A percentile compares a stretch with the other conserved stretches of the same genome.
These are phyloP conservation scores for Trematomus bernacchii DNA, from an alignment of 2,797 vertebrate species.

Conservation along the genomic window DNA sequence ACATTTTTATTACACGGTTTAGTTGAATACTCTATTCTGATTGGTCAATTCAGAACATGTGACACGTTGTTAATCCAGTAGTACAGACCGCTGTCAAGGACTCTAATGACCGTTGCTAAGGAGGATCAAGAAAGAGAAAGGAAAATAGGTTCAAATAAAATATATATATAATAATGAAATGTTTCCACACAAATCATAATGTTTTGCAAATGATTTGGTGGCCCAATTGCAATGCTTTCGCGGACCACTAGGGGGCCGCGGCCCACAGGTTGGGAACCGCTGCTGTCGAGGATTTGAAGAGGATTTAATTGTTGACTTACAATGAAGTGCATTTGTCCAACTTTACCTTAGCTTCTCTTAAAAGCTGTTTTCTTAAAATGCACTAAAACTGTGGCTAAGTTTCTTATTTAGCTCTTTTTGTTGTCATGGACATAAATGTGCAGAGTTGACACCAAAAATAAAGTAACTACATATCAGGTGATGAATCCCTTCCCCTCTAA, in stretches of 20 bases:
- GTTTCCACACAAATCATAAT: no score
- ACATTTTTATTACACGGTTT: no score
- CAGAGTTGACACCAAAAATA: neutral
- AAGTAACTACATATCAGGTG: conserved; percentile 26
- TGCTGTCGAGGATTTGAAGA: conserved; percentile 3
- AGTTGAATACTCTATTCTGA: no score
- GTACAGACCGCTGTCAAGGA: no score
- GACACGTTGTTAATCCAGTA: no score
- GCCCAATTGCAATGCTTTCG: no score
- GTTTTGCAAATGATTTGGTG: no score
- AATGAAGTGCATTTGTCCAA: neutral
- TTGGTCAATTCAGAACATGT: no score
- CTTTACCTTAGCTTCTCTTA: neutral
- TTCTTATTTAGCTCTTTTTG: conserved; percentile 23
- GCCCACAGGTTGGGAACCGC: neutral
- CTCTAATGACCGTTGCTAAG: no score
- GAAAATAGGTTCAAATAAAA: no score
- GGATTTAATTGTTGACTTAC: conserved; percentile 30
- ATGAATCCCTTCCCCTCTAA: conserved; percentile 1
- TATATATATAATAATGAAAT: neutral
- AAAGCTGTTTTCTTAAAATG: conserved; percentile 8
- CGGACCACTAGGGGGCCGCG: no score
- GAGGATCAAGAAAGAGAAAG: no score
- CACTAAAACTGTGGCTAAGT: conserved; percentile 15
- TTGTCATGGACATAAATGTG: neutral